Conservation (phyloP, 2,888 invertebrate species). For the Coleophora flavipennella region DNA sequence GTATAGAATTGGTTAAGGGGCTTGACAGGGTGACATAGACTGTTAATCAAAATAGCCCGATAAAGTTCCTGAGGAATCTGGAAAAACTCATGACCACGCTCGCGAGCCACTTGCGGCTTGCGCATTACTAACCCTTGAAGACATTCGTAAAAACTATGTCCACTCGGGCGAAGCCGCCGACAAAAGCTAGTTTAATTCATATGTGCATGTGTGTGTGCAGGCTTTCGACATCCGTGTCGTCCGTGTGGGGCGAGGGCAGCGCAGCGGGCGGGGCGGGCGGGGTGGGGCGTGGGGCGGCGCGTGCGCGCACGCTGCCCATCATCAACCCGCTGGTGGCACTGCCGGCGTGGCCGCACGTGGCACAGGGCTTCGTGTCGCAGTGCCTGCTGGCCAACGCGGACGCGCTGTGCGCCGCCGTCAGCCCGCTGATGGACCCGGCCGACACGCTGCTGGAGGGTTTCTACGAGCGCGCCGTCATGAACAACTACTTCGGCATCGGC, state of each 20-base stretch:
- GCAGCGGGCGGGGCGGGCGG: slow-evolving; percentile 48
- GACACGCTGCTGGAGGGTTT: slow-evolving; percentile 90
- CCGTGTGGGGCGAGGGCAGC: slow-evolving; percentile 64
- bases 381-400: slow-evolving; percentile 96
- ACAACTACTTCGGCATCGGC: slow-evolving; percentile 98
- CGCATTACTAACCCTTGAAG: too few species aligned
- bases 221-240: slow-evolving; percentile 66
- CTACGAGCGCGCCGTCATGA: slow-evolving; percentile 97
- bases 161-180: too few species aligned
- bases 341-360: slow-evolving; percentile 89
- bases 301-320: slow-evolving; percentile 83
- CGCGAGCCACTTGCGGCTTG: too few species aligned
- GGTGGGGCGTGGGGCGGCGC: slow-evolving; percentile 62
- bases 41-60: too few species aligned
- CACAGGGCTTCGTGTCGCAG: slow-evolving; percentile 92
- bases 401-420: slow-evolving; percentile 96
- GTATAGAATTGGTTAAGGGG: too few species aligned
- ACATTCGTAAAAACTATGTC: too few species aligned
- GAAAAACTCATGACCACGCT: too few species aligned
- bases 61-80: too few species aligned
- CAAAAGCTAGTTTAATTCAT: too few species aligned
- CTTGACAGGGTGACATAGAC: too few species aligned
- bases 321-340: slow-evolving; percentile 90
- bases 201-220: slow-evolving; percentile 36
- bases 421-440: slow-evolving; percentile 94